Percentiles rank a stretch among this genome's conserved stretches.
These are phyloP conservation scores for Climacteris rufus DNA, from an alignment of 2,113 vertebrate species.

Conservation along the genomic window DNA sequence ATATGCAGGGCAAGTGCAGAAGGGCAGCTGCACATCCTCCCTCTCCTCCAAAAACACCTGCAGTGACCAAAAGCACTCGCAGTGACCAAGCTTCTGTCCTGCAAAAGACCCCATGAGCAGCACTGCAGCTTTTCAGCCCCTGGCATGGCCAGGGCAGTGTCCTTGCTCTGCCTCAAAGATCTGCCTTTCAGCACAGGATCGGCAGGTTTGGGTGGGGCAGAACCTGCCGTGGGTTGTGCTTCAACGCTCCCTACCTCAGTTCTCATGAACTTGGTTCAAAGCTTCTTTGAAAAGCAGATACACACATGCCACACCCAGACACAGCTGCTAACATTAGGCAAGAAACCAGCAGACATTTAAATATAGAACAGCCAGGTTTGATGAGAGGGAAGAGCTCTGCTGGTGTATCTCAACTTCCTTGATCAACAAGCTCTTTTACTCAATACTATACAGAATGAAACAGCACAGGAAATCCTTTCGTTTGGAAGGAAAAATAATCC, in stretches of 20 bases:
- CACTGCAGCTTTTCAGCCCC: accelerated
- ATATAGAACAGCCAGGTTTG: background rate
- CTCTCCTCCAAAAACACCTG: accelerated
- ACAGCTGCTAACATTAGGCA: background rate
- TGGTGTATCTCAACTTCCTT: background rate
- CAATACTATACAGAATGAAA: background rate
- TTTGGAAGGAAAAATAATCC: background rate
- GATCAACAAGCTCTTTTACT: background rate
- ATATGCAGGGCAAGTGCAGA: background rate
- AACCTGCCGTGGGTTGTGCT: background rate
- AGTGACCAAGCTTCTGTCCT: background rate
- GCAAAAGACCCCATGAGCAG: background rate
- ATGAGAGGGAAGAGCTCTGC: background rate
- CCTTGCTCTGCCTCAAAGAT: background rate
- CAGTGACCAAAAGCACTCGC: accelerated
- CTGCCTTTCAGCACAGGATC: accelerated
- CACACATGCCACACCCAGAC: background rate
- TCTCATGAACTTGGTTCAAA: background rate
- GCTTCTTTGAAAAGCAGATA: background rate
- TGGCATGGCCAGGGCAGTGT: accelerated
- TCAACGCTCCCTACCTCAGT: background rate
- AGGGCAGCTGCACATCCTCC: background rate
- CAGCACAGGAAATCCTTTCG: background rate
- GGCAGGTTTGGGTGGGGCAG: accelerated
- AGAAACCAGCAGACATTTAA: constrained; percentile 16